Base-by-base conservation (phyloP, 2,113 vertebrate genomes). In the Catagonus wagneri region DNA sequence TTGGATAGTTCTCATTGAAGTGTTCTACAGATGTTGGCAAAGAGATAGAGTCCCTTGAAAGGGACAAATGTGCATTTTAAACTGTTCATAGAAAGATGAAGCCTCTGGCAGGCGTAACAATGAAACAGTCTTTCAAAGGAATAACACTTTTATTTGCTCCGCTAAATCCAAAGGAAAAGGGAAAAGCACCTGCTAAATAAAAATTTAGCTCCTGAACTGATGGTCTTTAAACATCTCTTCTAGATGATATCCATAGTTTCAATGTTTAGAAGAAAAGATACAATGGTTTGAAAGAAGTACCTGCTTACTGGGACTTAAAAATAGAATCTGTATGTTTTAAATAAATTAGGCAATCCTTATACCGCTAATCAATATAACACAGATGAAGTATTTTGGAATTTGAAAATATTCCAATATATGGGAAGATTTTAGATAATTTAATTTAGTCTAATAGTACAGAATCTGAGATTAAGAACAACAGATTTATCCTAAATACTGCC, bases 131-230 rank as follows among this genome's bases (percentile, higher is more conserved):
- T 80, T 97, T 93, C 83, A 81, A 81, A 96, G 65, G 4, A 94
- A 6, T 87, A 97, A 32, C 17, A 92, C 15, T 63, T 69, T 9
- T 19, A 4, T 16, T 94, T 89, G 50, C 96, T 80, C 65, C 95
- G 54, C 68, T 84, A 89, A 76, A 83, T 80, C 20, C 36, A 95
- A 93, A 76, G 60, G 74, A 13, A 83, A 66, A 97, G 92, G 54
- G 34, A 71, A 90, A 8, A 93, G 27, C 54, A 71, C 9, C 56
- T 89, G 44, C 13, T 58, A 74, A 76, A 54, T 60, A 72, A 90
- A 91, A 96, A 29, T 54, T 84, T 44, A 85, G 10, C 50, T 90
- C 60, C 36, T 88, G 7, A 86, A 90, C 17, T 92, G n/a, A 79
- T 80, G 14, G 23, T 72, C 69, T 96, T 95, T 29, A 27, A 84